phyloP scores from a whole-genome alignment of 1,140 invertebrate genomes.

The Neodiprion fabricii region DNA sequence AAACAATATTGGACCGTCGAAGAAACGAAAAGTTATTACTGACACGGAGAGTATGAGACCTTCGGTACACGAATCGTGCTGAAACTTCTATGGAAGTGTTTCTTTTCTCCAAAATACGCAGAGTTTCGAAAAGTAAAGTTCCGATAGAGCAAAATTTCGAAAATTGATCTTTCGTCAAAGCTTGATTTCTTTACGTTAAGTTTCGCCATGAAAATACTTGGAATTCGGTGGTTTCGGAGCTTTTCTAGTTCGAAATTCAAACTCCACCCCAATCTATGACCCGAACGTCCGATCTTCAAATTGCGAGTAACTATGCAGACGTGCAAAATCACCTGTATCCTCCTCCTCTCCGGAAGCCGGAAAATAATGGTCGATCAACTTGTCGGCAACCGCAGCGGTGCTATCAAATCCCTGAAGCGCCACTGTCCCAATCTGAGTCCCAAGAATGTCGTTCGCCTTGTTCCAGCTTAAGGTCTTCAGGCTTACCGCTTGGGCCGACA shows the following conservation, averaged over 20 bases:
- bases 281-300: neutral
- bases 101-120: no score
- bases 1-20: neutral
- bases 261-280: no score
- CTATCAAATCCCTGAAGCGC: constrained; percentile 69
- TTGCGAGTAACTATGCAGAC: constrained; percentile 13
- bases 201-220: no score
- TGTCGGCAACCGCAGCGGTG: constrained; percentile 68
- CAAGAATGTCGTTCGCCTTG: constrained; percentile 72
- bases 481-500: constrained; percentile 65
- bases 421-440: constrained; percentile 69
- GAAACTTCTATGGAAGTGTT: no score
- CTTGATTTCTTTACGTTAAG: no score
- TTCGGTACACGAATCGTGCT: no score
- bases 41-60: no score
- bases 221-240: no score
- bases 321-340: constrained; percentile 53
- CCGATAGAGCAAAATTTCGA: no score
- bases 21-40: neutral
- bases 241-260: no score
- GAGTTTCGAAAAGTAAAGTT: no score
- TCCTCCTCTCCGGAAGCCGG: constrained; percentile 62
- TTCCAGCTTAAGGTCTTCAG: constrained; percentile 73
- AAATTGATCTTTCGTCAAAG: no score
- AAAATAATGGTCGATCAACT: constrained; percentile 71